A percentile compares a stretch with the other conserved stretches of the same genome.
These are phyloP conservation scores for Gryllus longicercus DNA, from an alignment of 2,888 invertebrate species.

Conservation along the genomic window DNA sequence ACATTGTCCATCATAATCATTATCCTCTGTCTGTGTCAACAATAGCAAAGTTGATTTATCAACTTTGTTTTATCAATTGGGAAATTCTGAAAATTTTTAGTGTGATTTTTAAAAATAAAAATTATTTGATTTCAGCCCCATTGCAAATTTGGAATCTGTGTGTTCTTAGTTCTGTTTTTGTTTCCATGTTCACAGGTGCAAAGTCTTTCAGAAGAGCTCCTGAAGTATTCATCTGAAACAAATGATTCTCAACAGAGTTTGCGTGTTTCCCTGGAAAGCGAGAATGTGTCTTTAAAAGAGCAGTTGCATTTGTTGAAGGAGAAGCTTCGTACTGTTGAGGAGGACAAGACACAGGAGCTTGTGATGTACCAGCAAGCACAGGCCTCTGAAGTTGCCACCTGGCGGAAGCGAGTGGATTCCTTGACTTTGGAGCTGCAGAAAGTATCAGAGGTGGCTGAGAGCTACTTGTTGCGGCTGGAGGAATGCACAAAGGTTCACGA, in stretches of 20 bases:
- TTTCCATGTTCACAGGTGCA: conserved; percentile 4
- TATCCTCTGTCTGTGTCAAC: too few species aligned
- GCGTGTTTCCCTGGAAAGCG: not conserved
- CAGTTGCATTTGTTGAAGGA: conserved; percentile 19
- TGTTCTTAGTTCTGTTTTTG: too few species aligned
- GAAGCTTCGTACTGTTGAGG: conserved; percentile 40
- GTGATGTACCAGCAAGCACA: not conserved
- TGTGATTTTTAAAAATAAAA: too few species aligned
- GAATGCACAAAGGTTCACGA: conserved; percentile 42
- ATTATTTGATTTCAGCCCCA: too few species aligned
- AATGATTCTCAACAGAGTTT: not conserved
- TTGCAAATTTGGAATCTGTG: too few species aligned
- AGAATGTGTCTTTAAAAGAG: conserved; percentile 20
- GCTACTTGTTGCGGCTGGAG: conserved; percentile 41
- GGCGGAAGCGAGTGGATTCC: not conserved
- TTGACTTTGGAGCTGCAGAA: conserved; percentile 26
- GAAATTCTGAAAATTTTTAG: too few species aligned
- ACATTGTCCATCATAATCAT: too few species aligned
- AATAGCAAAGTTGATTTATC: too few species aligned
- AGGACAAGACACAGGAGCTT: conserved; percentile 42
- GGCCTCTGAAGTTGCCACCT: not conserved
- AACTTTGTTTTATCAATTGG: too few species aligned
- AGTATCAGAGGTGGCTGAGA: conserved; percentile 33
- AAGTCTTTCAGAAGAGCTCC: not conserved
- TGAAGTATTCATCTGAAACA: not conserved